Conservation (phyloP, 2,888 invertebrate genomes). For the Temnothorax unifasciatus region DNA sequence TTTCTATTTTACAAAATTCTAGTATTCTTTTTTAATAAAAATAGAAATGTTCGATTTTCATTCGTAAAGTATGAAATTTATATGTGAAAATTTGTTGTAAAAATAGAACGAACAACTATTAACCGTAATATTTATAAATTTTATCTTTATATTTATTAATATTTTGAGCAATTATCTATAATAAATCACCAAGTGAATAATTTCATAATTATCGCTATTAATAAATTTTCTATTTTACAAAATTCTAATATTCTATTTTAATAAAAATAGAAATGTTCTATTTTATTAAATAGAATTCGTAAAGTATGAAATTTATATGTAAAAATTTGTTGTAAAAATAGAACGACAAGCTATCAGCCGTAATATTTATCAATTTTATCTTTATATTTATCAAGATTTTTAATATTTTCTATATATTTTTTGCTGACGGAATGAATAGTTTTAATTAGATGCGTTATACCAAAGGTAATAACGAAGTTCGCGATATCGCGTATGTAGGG, state of each 20-base stretch:
- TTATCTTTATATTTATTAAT: constrained; percentile 3
- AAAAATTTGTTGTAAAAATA: not conserved
- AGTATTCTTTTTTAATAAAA: not conserved
- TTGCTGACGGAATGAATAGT: not conserved
- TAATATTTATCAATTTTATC: not conserved
- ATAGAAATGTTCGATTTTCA: not conserved
- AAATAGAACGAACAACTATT: not conserved
- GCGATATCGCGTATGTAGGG: not conserved
- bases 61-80: no score
- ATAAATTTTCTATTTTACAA: not conserved
- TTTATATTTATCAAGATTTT: constrained; percentile 5
- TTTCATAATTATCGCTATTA: not conserved
- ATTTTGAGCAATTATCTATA: not conserved
- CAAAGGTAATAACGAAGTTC: constrained; percentile 32
- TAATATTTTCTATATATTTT: not conserved
- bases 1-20: not conserved
- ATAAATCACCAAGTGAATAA: not conserved
- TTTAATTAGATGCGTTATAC: constrained; percentile 31
- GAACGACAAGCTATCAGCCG: not conserved
- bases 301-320: not conserved
- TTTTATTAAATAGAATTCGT: not conserved
- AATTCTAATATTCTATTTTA: not conserved
- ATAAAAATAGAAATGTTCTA: not conserved
- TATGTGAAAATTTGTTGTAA: not conserved
- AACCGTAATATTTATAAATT: not conserved